A percentile compares a stretch with the other conserved stretches of the same genome.
Conservation (phyloP, 1,140 invertebrate genomes). For the Onthophagus taurus region DNA sequence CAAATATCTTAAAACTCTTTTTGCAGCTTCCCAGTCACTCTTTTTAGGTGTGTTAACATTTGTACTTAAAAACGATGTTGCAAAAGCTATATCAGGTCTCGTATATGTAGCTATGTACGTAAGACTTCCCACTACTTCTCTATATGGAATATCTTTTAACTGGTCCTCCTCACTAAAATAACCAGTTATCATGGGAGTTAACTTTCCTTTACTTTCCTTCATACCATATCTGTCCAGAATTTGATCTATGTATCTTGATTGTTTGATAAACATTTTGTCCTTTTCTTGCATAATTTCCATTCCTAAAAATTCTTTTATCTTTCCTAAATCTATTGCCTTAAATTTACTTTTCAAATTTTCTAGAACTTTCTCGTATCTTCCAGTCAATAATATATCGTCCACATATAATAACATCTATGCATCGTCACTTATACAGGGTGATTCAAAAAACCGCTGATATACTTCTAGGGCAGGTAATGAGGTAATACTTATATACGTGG, state of each 20-base stretch:
- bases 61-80: background rate
- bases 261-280: background rate
- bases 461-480: too few relatives aligned
- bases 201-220: background rate
- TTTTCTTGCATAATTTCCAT: slow-evolving; percentile 1
- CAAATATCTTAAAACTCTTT: slow-evolving; percentile 8
- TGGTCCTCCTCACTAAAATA: background rate
- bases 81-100: slow-evolving; percentile 4
- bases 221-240: background rate
- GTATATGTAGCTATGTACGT: background rate
- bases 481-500: too few relatives aligned
- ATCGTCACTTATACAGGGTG: too few relatives aligned
- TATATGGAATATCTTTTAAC: slow-evolving; percentile 1
- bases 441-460: too few relatives aligned
- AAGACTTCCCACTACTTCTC: background rate
- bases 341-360: background rate
- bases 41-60: background rate
- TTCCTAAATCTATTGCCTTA: background rate
- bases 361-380: too few relatives aligned
- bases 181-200: background rate
- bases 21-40: background rate
- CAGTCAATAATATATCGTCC: background rate
- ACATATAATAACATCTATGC: background rate
- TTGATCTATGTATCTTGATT: background rate
- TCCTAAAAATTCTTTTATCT: slow-evolving; percentile 1